Evolutionary conservation across 2,113 vertebrate genomes (phyloP).

Genomic region (Nycticorax nycticorax): DNA sequence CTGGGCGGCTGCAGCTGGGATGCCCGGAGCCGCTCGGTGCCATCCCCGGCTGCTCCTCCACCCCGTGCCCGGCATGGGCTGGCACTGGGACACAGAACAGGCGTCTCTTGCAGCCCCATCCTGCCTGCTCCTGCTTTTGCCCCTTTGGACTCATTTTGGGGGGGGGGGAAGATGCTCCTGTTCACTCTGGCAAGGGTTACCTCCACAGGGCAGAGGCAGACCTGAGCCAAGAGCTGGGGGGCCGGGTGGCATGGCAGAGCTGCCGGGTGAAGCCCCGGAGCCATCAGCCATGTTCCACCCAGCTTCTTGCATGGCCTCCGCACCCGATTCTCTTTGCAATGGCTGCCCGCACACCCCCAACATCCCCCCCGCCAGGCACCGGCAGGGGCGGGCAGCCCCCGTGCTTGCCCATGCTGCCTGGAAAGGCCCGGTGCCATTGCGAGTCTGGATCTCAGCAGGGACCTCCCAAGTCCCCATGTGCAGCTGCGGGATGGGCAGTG

Average conservation of each 20-base stretch:
- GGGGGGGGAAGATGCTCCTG: neutral
- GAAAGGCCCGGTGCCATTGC: fast-evolving
- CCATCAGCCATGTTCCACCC: neutral
- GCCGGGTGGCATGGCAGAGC: fast-evolving
- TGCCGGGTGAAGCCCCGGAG: neutral
- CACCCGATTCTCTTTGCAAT: neutral
- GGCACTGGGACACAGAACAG: neutral
- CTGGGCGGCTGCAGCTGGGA: constrained; percentile 17
- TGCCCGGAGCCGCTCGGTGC: neutral
- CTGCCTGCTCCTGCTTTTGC: neutral
- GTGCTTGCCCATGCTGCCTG: fast-evolving
- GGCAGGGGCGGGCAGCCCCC: neutral
- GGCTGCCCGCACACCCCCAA: fast-evolving
- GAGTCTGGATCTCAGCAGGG: neutral
- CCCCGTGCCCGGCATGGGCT: neutral
- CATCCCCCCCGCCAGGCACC: neutral
- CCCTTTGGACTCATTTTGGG: fast-evolving
- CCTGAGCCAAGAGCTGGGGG: fast-evolving
- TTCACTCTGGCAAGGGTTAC: fast-evolving
- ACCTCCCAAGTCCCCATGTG: neutral
- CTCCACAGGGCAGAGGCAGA: neutral
- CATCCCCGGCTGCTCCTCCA: neutral
- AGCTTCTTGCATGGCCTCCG: fast-evolving
- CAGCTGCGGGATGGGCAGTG: neutral
- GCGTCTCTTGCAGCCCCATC: fast-evolving